Evolutionary conservation across 2,888 invertebrate genomes (phyloP).

Genomic region (Rosalia funebris): DNA sequence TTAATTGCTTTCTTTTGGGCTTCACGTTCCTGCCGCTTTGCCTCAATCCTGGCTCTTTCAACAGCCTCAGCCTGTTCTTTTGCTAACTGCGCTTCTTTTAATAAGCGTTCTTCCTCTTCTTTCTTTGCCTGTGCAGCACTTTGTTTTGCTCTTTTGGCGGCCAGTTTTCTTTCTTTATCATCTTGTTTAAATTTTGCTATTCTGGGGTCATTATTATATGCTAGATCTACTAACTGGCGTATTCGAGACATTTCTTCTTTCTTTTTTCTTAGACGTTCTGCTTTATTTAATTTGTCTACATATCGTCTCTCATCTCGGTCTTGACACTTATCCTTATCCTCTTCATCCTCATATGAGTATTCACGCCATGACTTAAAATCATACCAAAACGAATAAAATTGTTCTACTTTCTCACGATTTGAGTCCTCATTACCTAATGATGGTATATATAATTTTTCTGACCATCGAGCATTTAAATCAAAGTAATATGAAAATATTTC

Average conservation of each 20-base stretch:
- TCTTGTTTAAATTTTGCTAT: slow-evolving; percentile 93
- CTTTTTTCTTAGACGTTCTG: slow-evolving; percentile 89
- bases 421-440: slow-evolving; percentile 79
- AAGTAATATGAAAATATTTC: slow-evolving; percentile 75
- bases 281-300: slow-evolving; percentile 99
- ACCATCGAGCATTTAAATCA: slow-evolving; percentile 88
- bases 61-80: slow-evolving; percentile 83
- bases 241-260: slow-evolving; percentile 97
- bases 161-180: slow-evolving; percentile 89
- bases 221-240: slow-evolving; percentile 89
- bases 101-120: slow-evolving; percentile 83
- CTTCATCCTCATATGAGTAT: slow-evolving; percentile 98
- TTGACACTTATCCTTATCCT: slow-evolving; percentile 97
- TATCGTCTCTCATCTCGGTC: slow-evolving; percentile 95
- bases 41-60: slow-evolving; percentile 84
- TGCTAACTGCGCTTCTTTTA: slow-evolving; percentile 77
- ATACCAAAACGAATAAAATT: slow-evolving; percentile 98
- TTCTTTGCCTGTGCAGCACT: slow-evolving; percentile 83
- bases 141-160: slow-evolving; percentile 88
- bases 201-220: slow-evolving; percentile 93
- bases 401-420: slow-evolving; percentile 85
- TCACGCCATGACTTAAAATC: slow-evolving; percentile 99
- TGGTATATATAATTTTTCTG: slow-evolving; percentile 87
- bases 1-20: slow-evolving; percentile 85
- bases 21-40: slow-evolving; percentile 86